Conservation (phyloP, 1,140 invertebrate species). For the Nylanderia fulva region DNA sequence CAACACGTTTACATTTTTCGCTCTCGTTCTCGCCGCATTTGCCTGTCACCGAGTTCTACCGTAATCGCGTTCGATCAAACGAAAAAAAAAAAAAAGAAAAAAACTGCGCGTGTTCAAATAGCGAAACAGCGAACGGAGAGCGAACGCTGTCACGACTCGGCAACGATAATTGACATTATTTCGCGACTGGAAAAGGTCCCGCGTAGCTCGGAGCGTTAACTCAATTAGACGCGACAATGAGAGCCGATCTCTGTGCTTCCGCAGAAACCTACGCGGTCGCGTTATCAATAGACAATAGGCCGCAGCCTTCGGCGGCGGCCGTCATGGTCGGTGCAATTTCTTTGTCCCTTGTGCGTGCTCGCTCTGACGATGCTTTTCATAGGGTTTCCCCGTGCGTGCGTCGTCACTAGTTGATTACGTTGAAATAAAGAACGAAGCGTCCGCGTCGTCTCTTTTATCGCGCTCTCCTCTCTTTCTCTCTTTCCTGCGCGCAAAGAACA, state of each 20-base stretch:
- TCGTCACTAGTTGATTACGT: constrained; percentile 6
- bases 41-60: background rate
- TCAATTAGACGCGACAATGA: constrained; percentile 66
- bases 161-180: constrained; percentile 60
- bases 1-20: background rate
- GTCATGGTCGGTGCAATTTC: constrained; percentile 44
- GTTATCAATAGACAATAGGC: constrained; percentile 65
- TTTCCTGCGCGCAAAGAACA: background rate
- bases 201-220: constrained; percentile 62
- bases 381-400: constrained; percentile 26
- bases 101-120: background rate
- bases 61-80: constrained; percentile 28
- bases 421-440: constrained; percentile 11
- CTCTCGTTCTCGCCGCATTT: background rate
- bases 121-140: background rate
- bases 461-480: constrained; percentile 16
- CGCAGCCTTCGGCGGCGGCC: background rate
- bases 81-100: too few relatives aligned
- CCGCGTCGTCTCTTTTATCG: constrained; percentile 29
- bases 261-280: constrained; percentile 39
- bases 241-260: constrained; percentile 54
- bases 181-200: constrained; percentile 2
- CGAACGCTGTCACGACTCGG: constrained; percentile 19
- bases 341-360: constrained; percentile 55
- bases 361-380: constrained; percentile 50